A percentile compares a stretch with the other conserved stretches of the same genome.
Conservation (phyloP, 2,888 invertebrate species). For the Dastarcus helophoroides region DNA sequence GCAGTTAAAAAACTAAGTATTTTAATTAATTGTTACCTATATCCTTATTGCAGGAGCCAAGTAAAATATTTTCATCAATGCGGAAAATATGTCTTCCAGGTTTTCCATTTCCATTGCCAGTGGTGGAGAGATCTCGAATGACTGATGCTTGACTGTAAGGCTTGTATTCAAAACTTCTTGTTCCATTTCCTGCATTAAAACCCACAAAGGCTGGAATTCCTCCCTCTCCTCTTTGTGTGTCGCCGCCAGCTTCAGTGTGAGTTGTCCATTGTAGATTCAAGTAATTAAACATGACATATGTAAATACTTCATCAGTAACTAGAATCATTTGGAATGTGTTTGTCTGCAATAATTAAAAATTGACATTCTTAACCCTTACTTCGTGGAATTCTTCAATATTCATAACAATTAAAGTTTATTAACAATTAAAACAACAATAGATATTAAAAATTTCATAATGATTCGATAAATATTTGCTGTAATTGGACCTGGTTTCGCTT, state of each 20-base stretch:
- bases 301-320: conserved; percentile 85
- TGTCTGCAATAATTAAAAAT: conserved; percentile 45
- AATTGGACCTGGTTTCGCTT: no score
- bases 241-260: conserved; percentile 84
- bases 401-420: no score
- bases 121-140: conserved; percentile 67
- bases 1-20: no score
- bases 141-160: conserved; percentile 85
- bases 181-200: conserved; percentile 94
- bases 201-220: conserved; percentile 84
- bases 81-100: conserved; percentile 90
- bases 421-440: no score
- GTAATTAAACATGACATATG: conserved; percentile 94
- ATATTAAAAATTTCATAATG: no score
- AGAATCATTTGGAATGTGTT: conserved; percentile 94
- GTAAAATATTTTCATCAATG: conserved; percentile 86
- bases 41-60: conserved; percentile 88
- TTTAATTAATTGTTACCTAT: no score
- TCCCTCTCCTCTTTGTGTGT: conserved; percentile 75
- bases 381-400: no score
- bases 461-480: no score
- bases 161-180: conserved; percentile 74
- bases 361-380: no score
- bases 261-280: conserved; percentile 81
- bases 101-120: conserved; percentile 80